Conservation (phyloP, 2,888 invertebrate species). For the Zonitis immaculata region DNA sequence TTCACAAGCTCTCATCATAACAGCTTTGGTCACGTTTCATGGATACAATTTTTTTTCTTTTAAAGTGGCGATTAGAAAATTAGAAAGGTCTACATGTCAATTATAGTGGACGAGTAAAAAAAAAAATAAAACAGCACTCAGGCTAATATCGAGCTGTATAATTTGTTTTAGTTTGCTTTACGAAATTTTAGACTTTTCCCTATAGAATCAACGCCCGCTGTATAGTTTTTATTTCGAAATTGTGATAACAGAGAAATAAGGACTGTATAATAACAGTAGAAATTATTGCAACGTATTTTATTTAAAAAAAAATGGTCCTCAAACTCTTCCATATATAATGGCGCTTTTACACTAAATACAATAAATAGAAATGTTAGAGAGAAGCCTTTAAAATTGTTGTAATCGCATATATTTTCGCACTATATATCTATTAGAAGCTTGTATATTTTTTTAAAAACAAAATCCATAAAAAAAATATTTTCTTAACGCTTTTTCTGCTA, state of each 20-base stretch:
- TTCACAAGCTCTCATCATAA: no score
- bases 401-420: not conserved
- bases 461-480: slow-evolving; percentile 7
- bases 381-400: not conserved
- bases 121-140: not conserved
- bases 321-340: slow-evolving; percentile 19
- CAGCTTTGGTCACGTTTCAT: no score
- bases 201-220: no score
- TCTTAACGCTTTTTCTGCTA: slow-evolving; percentile 6
- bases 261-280: slow-evolving; percentile 46
- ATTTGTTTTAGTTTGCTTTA: not conserved
- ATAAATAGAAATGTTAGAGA: not conserved
- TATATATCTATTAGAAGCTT: slow-evolving; percentile 14
- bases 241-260: slow-evolving; percentile 51
- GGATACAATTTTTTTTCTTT: no score
- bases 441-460: slow-evolving; percentile 15
- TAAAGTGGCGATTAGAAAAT: no score
- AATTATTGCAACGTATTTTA: slow-evolving; percentile 10
- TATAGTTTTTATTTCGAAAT: slow-evolving; percentile 24
- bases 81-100: not conserved
- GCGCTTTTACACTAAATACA: not conserved
- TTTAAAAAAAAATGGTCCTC: slow-evolving; percentile 3
- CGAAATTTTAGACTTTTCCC: no score
- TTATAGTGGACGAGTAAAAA: not conserved
- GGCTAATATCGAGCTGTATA: not conserved